Evolutionary conservation across 2,797 vertebrate genomes (phyloP).

Genomic region (Macroramphosus scolopax): DNA sequence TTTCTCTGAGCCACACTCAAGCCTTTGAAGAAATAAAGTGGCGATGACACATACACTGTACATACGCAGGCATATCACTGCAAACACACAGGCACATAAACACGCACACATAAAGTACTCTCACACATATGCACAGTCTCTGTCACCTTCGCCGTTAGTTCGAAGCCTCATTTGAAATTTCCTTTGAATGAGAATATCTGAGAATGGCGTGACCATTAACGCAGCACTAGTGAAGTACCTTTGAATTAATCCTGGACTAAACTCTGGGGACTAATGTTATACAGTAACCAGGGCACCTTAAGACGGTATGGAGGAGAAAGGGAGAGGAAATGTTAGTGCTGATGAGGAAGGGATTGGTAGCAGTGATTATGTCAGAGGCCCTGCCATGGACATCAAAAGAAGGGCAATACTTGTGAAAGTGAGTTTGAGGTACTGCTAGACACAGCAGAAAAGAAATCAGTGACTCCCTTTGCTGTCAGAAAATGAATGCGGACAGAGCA

Average conservation of each 20-base stretch:
- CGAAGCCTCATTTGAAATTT: slow-evolving; percentile 81
- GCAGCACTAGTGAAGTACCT: slow-evolving; percentile 80
- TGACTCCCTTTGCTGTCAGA: slow-evolving; percentile 70
- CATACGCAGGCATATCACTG: not conserved
- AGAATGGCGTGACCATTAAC: slow-evolving; percentile 84
- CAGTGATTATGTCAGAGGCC: slow-evolving; percentile 66
- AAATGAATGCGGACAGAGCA: slow-evolving; percentile 68
- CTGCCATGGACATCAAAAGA: slow-evolving; percentile 71
- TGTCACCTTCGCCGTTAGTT: slow-evolving; percentile 67
- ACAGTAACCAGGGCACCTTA: slow-evolving; percentile 68
- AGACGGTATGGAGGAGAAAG: slow-evolving; percentile 39
- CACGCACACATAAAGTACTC: slow-evolving; percentile 1
- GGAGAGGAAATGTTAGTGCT: slow-evolving; percentile 50
- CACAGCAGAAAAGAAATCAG: slow-evolving; percentile 52
- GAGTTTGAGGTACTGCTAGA: slow-evolving; percentile 69
- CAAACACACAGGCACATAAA: not conserved
- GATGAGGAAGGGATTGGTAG: slow-evolving; percentile 45
- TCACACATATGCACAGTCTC: slow-evolving; percentile 25
- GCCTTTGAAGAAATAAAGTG: slow-evolving; percentile 18
- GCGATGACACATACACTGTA: slow-evolving; percentile 26
- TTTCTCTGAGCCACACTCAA: slow-evolving; percentile 16
- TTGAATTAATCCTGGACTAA: slow-evolving; percentile 89
- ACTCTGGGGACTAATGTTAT: slow-evolving; percentile 82
- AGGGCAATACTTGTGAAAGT: slow-evolving; percentile 56
- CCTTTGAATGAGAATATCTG: slow-evolving; percentile 87